phyloP scores from a whole-genome alignment of 2,888 invertebrate species.

The Leucophenga maculata region DNA sequence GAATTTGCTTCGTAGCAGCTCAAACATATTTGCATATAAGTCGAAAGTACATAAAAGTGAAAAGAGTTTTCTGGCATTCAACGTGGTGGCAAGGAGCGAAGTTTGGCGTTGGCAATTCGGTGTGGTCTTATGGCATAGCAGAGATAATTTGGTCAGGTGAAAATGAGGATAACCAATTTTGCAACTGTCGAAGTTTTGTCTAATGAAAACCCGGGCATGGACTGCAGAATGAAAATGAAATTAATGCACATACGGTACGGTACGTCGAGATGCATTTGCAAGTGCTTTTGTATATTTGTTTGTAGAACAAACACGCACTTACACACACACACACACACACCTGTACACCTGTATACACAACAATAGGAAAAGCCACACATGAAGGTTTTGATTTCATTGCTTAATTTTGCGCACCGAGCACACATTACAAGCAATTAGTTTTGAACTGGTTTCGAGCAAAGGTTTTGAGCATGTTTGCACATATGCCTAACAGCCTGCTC shows the following conservation, averaged over 20 bases:
- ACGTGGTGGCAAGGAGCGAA: not conserved
- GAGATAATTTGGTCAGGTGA: no score
- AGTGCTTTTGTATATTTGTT: not conserved
- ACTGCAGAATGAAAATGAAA: not conserved
- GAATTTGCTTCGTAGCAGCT: no score
- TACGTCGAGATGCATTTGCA: not conserved
- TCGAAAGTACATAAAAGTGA: conserved; percentile 22
- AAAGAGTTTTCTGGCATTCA: not conserved
- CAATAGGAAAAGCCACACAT: not conserved
- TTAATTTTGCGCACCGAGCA: conserved; percentile 28
- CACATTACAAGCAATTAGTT: conserved; percentile 29
- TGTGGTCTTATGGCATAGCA: not conserved
- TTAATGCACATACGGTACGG: not conserved
- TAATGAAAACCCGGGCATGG: not conserved
- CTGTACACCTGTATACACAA: not conserved
- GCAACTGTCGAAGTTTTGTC: no score
- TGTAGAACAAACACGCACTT: not conserved
- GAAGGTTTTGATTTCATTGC: conserved; percentile 22
- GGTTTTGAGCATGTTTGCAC: not conserved
- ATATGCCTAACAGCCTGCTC: not conserved
- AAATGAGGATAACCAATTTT: no score
- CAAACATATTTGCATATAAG: conserved; percentile 28
- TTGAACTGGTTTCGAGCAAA: not conserved
- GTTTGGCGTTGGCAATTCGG: conserved; percentile 2
- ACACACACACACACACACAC: not conserved